These are phyloP conservation scores for Paedocypris sp. DNA, from an alignment of 2,113 vertebrate genomes.

Conservation along the genomic window DNA sequence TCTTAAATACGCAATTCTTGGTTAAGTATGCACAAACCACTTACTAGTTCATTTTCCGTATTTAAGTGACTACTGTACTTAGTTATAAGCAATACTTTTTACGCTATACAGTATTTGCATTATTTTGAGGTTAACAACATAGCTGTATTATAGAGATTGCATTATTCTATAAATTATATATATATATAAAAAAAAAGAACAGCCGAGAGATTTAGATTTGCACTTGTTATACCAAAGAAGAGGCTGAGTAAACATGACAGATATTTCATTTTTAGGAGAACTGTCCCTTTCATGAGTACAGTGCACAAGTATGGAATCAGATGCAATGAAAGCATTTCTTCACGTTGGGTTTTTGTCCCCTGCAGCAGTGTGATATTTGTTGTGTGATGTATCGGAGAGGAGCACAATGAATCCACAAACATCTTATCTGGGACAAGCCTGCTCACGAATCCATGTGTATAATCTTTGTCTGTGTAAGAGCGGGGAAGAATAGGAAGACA, in stretches of 20 bases:
- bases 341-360: background rate
- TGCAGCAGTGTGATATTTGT: background rate
- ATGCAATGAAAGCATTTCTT: background rate
- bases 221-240: background rate
- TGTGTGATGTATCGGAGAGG: background rate
- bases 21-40: no score
- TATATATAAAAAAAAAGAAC: no score
- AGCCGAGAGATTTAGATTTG: background rate
- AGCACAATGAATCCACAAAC: constrained; percentile 7
- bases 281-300: background rate
- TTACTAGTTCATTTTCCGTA: no score
- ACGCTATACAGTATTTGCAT: no score
- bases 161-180: no score
- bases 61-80: no score
- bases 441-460: constrained; percentile 7
- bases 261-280: background rate
- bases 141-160: no score
- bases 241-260: background rate
- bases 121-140: no score
- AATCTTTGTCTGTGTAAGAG: background rate
- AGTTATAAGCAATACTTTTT: no score
- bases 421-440: constrained; percentile 26
- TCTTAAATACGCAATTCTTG: no score
- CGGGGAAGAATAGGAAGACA: background rate
- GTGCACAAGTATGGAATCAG: background rate